Conservation (phyloP, 1,140 invertebrate species). For the Carcinoscorpius rotundicauda region DNA sequence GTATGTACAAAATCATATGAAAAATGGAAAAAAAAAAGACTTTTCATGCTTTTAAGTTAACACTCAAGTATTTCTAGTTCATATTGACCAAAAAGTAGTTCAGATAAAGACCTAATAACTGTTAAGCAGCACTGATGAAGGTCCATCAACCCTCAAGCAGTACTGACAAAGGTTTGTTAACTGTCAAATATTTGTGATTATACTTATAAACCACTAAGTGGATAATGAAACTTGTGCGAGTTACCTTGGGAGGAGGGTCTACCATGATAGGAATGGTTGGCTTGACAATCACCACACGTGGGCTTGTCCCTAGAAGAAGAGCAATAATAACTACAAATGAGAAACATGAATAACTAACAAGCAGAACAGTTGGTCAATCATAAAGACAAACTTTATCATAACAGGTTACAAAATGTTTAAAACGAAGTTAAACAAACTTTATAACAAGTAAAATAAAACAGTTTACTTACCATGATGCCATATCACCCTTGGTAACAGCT, state of each 20-base stretch:
- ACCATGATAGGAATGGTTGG: slow-evolving; percentile 22
- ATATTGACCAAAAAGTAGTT: no score
- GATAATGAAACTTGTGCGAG: not conserved
- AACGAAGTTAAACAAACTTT: not conserved
- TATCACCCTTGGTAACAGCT: no score
- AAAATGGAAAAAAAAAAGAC: no score
- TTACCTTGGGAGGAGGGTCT: slow-evolving; percentile 19
- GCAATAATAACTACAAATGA: not conserved
- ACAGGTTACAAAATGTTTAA: not conserved
- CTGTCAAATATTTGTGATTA: slow-evolving; percentile 10
- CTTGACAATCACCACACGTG: slow-evolving; percentile 25
- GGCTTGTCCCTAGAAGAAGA: slow-evolving; percentile 12
- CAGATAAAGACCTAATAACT: no score
- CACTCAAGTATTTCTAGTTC: no score
- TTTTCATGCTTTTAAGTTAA: no score
- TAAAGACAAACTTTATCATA: slow-evolving; percentile 2
- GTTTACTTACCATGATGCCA: slow-evolving; percentile 16
- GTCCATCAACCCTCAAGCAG: not conserved
- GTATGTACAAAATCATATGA: no score
- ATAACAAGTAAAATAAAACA: not conserved
- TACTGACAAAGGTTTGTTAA: not conserved
- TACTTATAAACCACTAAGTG: slow-evolving; percentile 15
- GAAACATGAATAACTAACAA: slow-evolving; percentile 17
- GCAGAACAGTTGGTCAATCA: not conserved
- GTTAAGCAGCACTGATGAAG: not conserved